Evolutionary conservation across 2,113 vertebrate species (phyloP).

Genomic region (Martes martes): DNA sequence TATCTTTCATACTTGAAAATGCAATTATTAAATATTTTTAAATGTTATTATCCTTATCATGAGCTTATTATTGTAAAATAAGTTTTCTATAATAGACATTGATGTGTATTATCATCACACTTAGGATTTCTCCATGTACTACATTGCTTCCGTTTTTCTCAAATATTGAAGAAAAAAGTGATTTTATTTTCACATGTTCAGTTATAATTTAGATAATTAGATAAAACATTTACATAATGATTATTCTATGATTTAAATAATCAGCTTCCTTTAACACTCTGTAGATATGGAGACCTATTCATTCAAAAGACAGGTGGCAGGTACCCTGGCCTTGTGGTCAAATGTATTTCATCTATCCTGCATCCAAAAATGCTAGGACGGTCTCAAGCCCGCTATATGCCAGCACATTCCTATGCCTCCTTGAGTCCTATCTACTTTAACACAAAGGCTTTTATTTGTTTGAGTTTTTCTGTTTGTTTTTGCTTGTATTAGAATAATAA

Average conservation of each 20-base stretch:
- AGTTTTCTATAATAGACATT: background rate
- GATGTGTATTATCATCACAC: background rate
- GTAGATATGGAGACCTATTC: background rate
- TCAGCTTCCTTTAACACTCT: background rate
- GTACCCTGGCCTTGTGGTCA: background rate
- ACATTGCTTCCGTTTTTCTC: background rate
- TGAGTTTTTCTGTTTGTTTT: background rate
- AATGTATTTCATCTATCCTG: background rate
- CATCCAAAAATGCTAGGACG: background rate
- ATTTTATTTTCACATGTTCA: background rate
- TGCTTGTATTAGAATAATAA: background rate
- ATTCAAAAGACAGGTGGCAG: background rate
- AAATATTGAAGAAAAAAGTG: background rate
- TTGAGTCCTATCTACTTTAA: background rate
- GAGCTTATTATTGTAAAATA: background rate
- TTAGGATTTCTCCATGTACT: background rate
- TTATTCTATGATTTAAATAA: background rate
- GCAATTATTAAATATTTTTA: slow-evolving; percentile 8
- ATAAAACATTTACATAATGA: background rate
- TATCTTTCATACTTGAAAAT: background rate
- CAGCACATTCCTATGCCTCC: background rate
- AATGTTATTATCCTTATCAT: background rate
- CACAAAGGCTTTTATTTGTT: background rate
- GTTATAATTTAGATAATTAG: background rate
- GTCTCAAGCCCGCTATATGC: background rate